These are phyloP conservation scores for Emydocephalus ijimae DNA, from an alignment of 2,113 vertebrate genomes.

Conservation along the genomic window DNA sequence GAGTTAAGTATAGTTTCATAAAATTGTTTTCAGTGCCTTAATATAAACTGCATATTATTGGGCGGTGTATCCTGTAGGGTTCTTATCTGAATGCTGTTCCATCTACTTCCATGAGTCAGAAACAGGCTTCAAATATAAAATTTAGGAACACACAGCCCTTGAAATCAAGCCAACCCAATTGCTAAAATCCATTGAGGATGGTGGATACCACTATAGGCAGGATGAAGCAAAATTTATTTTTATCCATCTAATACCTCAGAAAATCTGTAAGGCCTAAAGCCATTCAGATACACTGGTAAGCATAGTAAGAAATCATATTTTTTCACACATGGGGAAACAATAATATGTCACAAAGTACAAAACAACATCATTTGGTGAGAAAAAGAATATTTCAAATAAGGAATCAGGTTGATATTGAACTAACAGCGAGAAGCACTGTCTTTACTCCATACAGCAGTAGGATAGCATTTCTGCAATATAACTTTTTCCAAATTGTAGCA, in stretches of 20 bases:
- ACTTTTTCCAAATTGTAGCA: background rate
- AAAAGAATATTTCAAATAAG: background rate
- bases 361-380: background rate
- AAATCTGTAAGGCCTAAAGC: background rate
- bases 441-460: background rate
- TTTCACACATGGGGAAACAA: background rate
- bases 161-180: background rate
- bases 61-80: background rate
- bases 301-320: background rate
- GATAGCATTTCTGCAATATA: background rate
- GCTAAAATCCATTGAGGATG: background rate
- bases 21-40: background rate
- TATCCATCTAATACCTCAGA: background rate
- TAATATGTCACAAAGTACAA: background rate
- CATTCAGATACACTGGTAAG: background rate
- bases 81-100: background rate
- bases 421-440: background rate
- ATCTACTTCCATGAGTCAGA: background rate
- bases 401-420: background rate
- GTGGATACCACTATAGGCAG: background rate
- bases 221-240: background rate
- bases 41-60: background rate
- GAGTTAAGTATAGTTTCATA: background rate
- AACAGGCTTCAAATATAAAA: background rate
- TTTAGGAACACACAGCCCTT: background rate